phyloP scores from a whole-genome alignment of 2,888 invertebrate genomes.

The Laothoe populi region DNA sequence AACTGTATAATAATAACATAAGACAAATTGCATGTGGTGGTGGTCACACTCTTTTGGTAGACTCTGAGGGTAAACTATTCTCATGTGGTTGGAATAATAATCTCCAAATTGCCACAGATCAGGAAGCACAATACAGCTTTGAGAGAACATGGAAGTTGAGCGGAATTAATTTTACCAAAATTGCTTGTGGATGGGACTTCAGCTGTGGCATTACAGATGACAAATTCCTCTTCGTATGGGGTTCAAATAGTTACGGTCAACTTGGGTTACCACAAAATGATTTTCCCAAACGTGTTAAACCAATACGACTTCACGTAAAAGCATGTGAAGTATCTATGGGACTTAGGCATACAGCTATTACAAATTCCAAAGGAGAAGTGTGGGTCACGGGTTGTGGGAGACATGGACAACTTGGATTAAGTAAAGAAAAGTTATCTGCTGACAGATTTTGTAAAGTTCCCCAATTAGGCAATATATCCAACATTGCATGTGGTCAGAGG shows the following conservation, averaged over 20 bases:
- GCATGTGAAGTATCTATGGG: conserved; percentile 87
- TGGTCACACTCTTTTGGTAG: conserved; percentile 90
- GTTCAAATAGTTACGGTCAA: conserved; percentile 92
- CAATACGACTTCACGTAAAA: conserved; percentile 74
- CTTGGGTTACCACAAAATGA: conserved; percentile 86
- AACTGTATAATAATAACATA: conserved; percentile 79
- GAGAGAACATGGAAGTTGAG: conserved; percentile 86
- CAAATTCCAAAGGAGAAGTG: conserved; percentile 86
- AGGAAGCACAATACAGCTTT: conserved; percentile 77
- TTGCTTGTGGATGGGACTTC: conserved; percentile 93
- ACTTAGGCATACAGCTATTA: conserved; percentile 87
- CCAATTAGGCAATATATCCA: conserved; percentile 82
- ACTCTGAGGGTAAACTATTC: conserved; percentile 87
- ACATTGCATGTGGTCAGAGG: conserved; percentile 92
- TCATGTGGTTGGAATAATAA: conserved; percentile 92
- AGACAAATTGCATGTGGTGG: conserved; percentile 90
- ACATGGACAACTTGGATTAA: conserved; percentile 88
- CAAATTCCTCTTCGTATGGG: conserved; percentile 91
- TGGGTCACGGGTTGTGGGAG: conserved; percentile 87
- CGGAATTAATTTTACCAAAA: conserved; percentile 83
- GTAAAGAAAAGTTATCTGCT: conserved; percentile 59
- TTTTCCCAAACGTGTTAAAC: conserved; percentile 65
- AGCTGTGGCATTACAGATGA: conserved; percentile 90
- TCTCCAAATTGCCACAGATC: conserved; percentile 87
- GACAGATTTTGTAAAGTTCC: conserved; percentile 82